Evolutionary conservation across 2,888 invertebrate genomes (phyloP).

Genomic region (Hypomecis atomaria): DNA sequence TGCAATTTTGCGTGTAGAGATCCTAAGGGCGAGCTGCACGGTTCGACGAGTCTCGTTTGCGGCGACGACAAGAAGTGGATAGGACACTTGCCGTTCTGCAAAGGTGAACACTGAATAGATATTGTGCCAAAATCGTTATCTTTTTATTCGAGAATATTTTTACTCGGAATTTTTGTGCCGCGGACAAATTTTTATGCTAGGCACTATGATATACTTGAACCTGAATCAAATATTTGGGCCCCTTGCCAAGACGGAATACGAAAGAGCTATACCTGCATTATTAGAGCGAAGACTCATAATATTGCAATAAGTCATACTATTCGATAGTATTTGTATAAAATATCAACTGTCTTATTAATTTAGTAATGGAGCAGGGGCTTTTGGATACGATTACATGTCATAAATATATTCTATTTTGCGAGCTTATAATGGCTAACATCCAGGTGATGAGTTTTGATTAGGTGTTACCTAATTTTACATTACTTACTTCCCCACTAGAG

Average conservation of each 20-base stretch:
- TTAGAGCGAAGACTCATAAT: constrained; percentile 6
- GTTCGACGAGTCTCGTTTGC: constrained; percentile 58
- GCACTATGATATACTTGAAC: constrained; percentile 20
- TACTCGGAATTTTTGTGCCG: constrained; percentile 10
- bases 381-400: too few species aligned
- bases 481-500: neutral
- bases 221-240: constrained; percentile 30
- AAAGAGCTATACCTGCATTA: constrained; percentile 27
- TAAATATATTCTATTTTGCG: neutral
- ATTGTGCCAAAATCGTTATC: constrained; percentile 17
- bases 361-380: neutral
- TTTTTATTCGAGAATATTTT: constrained; percentile 8
- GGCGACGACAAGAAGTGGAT: constrained; percentile 66
- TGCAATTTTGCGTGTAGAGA: constrained; percentile 74
- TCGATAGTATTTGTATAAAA: constrained; percentile 2
- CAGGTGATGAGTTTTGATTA: neutral
- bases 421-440: neutral
- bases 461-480: neutral
- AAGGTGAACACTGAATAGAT: constrained; percentile 51
- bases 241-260: constrained; percentile 27
- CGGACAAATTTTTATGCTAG: constrained; percentile 16
- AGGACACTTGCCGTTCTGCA: constrained; percentile 68
- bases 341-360: neutral
- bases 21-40: constrained; percentile 58
- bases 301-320: constrained; percentile 13